Evolutionary conservation across 2,113 vertebrate genomes (phyloP).

Genomic region (Scophthalmus maximus): DNA sequence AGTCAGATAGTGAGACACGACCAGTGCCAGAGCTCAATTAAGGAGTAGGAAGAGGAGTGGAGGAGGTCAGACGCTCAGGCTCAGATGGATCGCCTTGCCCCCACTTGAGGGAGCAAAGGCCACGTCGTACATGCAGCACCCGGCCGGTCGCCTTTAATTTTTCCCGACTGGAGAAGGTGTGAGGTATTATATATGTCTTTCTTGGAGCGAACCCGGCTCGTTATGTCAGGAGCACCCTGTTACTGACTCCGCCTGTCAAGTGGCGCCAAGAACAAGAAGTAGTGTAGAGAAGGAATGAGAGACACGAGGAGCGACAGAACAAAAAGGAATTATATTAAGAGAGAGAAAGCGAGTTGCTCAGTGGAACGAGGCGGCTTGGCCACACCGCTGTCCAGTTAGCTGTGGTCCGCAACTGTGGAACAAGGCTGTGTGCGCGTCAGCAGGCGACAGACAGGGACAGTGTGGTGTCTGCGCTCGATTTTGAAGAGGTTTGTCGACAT

Average conservation of each 20-base stretch:
- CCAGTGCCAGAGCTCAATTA: constrained; percentile 74
- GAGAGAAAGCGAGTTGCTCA: constrained; percentile 15
- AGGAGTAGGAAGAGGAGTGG: constrained; percentile 58
- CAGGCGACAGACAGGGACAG: constrained; percentile 52
- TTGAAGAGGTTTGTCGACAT: constrained; percentile 26
- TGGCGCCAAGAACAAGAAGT: constrained; percentile 65
- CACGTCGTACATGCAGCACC: constrained; percentile 29
- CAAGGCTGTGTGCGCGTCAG: constrained; percentile 28
- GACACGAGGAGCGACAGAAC: constrained; percentile 35
- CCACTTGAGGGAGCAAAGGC: constrained; percentile 40
- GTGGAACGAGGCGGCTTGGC: too few species aligned
- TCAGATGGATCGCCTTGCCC: constrained; percentile 61
- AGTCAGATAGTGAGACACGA: constrained; percentile 51
- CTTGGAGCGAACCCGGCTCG: constrained; percentile 62
- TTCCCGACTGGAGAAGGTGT: constrained; percentile 56
- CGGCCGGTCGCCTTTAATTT: constrained; percentile 46
- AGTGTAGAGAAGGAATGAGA: constrained; percentile 44
- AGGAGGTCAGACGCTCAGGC: constrained; percentile 57
- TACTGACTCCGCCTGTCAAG: constrained; percentile 61
- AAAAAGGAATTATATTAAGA: constrained; percentile 40
- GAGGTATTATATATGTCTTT: constrained; percentile 70
- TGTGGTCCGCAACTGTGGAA: constrained; percentile 39
- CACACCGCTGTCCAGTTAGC: constrained; percentile 27
- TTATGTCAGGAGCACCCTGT: constrained; percentile 69
- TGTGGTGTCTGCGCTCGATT: constrained; percentile 28